Evolutionary conservation across 2,888 invertebrate genomes (phyloP).

Genomic region (Agriopis aurantiaria): DNA sequence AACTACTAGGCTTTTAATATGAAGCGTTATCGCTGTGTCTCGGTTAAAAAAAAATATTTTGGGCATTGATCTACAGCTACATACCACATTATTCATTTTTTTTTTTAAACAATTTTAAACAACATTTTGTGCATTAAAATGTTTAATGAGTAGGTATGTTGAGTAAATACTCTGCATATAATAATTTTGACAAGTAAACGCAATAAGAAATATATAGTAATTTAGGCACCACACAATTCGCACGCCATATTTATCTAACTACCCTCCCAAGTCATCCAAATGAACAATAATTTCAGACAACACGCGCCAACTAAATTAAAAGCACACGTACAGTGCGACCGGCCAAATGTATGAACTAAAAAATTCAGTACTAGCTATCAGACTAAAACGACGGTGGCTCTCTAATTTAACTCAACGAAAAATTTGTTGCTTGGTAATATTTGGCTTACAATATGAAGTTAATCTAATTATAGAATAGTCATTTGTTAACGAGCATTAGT

Average conservation of each 20-base stretch:
- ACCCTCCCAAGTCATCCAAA: no score
- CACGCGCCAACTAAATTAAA: constrained; percentile 13
- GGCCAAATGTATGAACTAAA: not conserved
- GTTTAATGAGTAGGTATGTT: no score
- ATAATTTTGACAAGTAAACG: not conserved
- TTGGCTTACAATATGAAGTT: constrained; percentile 22
- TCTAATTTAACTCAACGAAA: not conserved
- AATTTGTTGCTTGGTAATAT: not conserved
- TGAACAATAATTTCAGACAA: constrained; percentile 16
- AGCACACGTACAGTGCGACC: not conserved
- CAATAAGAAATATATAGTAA: not conserved
- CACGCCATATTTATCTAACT: constrained; percentile 9
- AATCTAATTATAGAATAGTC: constrained; percentile 26
- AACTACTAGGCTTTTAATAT: no score
- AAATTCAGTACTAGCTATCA: not conserved
- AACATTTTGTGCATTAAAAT: no score
- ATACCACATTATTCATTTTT: no score
- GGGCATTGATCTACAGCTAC: no score
- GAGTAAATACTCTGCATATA: not conserved
- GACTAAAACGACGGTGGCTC: not conserved
- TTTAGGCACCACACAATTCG: constrained; percentile 6
- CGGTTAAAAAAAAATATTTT: no score
- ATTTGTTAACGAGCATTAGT: constrained; percentile 30
- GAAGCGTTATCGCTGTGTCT: no score
- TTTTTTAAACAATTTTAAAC: no score